Evolutionary conservation across 2,113 vertebrate genomes (phyloP).

Genomic region (Agelaius phoeniceus): DNA sequence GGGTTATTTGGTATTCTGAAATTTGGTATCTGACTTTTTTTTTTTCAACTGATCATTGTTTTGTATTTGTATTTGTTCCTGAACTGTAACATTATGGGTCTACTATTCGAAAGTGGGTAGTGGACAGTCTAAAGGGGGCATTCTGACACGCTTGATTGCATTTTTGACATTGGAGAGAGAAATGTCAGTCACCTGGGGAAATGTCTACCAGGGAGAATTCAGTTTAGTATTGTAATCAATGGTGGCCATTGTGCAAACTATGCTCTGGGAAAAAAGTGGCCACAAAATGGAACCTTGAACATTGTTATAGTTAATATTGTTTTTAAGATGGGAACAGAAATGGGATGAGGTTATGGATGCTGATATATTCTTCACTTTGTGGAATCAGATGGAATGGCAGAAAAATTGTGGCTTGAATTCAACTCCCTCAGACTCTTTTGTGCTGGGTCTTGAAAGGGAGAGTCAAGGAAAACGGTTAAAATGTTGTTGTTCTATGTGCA

Average conservation of each 20-base stretch:
- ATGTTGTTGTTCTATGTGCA: not conserved
- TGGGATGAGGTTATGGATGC: not conserved
- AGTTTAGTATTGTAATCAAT: not conserved
- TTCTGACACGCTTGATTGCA: not conserved
- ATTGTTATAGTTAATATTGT: not conserved
- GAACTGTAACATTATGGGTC: not conserved
- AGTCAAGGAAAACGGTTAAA: not conserved
- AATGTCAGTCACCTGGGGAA: accelerated
- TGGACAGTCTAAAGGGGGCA: not conserved
- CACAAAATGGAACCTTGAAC: not conserved
- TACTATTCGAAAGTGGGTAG: accelerated
- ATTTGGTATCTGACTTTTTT: not conserved
- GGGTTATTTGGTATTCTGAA: not conserved
- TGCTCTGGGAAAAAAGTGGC: not conserved
- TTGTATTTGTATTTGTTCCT: not conserved
- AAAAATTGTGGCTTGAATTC: not conserved
- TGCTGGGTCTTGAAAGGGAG: not conserved
- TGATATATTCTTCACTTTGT: not conserved
- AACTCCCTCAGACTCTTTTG: not conserved
- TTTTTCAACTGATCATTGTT: not conserved
- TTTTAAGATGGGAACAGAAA: not conserved
- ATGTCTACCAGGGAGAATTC: not conserved
- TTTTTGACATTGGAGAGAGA: not conserved
- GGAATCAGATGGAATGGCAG: accelerated
- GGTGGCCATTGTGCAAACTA: not conserved